Base-by-base conservation (phyloP, 2,113 vertebrate species). In the Motacilla alba region DNA sequence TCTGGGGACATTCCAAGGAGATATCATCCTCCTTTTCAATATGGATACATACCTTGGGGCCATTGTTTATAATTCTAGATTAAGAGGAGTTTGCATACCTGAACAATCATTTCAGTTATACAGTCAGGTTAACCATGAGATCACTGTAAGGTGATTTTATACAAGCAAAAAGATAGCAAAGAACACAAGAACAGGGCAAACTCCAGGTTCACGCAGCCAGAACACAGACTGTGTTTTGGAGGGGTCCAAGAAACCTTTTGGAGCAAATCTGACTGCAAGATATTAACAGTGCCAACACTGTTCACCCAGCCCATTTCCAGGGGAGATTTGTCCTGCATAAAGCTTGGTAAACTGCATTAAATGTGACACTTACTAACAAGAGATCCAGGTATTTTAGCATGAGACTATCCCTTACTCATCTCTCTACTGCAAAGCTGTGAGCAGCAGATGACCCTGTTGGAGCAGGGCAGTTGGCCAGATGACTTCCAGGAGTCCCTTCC, bases 191-290 rank as follows among this genome's bases (percentile, higher is more conserved):
- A 37, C 8, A 73, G 7, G 22, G 14, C 22, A 85, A 72, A 37
- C 33, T 73, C 27, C 33, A 52, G 3, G 15, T 56, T 83, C 46
- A 52, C 11, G 33, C 13, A 73, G 53, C 8, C 46, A 44, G 18
- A 75, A 43, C 0, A 1, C 4, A 46, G 6, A 47, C 1, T 10
- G 20, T 50, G 27, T 43, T 64, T 76, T 47, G 19, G 22, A 46
- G 5, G 8, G 7, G 37, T 52, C 13, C 15, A 31, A 69, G 37
- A 83, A 88, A 60, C 7, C 4, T 47, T 63, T 56, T 4, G 2
- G 53, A 88, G 95, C 22, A 86, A 56, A 85, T 8, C 10, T 23
- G 47, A 50, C 41, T 44, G 52, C 16, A 27, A 56, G 39, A 3
- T 43, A 72, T 43, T 35, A 70, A 52, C 56, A 52, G 21, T 6